Base-by-base conservation (phyloP, 2,797 vertebrate genomes). In the Takifugu rubripes region DNA sequence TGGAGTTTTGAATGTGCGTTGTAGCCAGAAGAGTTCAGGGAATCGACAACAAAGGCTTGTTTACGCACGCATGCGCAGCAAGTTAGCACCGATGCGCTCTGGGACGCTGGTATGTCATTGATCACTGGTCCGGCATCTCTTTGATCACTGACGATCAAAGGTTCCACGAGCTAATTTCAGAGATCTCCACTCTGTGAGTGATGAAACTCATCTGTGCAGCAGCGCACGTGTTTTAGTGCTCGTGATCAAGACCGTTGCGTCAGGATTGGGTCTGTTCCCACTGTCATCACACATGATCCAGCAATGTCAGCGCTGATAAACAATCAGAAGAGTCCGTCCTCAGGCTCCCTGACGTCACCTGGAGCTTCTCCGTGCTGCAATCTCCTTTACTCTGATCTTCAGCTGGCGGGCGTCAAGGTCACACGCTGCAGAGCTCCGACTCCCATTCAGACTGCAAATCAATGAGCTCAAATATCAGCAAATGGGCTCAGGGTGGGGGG, bases 381-480 rank as follows among this genome's bases (percentile, higher is more conserved):
- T 50, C 24, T 49, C 52, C 45, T 17, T 10, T 1, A 3, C 25
- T n/a, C 51, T 45, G 55, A 48, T 49, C 49, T 70, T 46, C n/a
- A 6, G 11, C 15, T 57, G 2, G 29, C 46, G 57, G 15, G n/a
- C 60, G 70, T 64, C 83, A 88, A 86, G 84, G 86, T 89, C 83
- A 75, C 51, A 4, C 21, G 11, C 71, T 59, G 64, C 45, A 64
- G 62, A 66, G 68, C 50, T 56, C 65, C 66, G 54, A 12, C 57
- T 47, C 52, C 63, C 52, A 33, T 64, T 75, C 78, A 62, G 74
- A 72, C 76, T 67, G 57, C 68, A 77, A 84, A 89, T 87, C 86
- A 84, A 81, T 89, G 75, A 31, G 66, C 78, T 88, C 70, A 57
- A 71, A 85, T 87, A 57, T 85, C 81, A 57, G 57, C 46, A 55